Base-by-base conservation (phyloP, 2,113 vertebrate genomes). In the Siniperca knerii region DNA sequence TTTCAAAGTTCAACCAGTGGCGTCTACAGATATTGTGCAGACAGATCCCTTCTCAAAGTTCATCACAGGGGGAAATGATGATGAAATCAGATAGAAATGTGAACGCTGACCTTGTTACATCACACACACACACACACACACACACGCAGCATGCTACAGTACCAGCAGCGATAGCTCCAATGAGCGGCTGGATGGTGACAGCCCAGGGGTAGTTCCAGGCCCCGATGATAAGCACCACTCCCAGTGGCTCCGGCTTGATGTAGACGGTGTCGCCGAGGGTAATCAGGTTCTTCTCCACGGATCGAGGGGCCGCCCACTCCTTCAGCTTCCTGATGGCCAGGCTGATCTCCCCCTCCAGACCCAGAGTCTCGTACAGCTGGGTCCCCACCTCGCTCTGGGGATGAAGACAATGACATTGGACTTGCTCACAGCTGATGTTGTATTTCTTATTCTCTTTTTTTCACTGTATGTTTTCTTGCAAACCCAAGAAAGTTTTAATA, bases 131-230 rank as follows among this genome's bases (percentile, higher is more conserved):
- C 74, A 35, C 11, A 69, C 78, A 69, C 44, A 79, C 11, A 81
- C 25, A 72, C 65, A 67, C 20, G 46, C 42, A 82, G 13, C 35
- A 48, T 23, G 46, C 46, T 35, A 52, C 69, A 58, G 23, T 93
- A 96, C 98, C 98, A 89, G 98, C 97, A 3, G 98, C 97, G 0
- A 99, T 99, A 90, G 98, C 98, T 62, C 98, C 98, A 0, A 99
- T 84, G 68, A 99, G 91, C 0, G 98, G 98, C 35, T 96, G 96
- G 61, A 98, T 82, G 77, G 92, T 71, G 84, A 99, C 95, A 0
- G 93, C 87, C 15, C 98, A 96, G 3, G 98, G 98, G 88, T 98
- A 99, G 90, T 99, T 99, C 98, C 98, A 99, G 50, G 98, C 96
- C 13, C 98, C 97, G 0, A 99, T 97, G 69, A 98, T 80, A 64